Conservation (phyloP, 2,113 vertebrate species). For the Pardalotus punctatus region DNA sequence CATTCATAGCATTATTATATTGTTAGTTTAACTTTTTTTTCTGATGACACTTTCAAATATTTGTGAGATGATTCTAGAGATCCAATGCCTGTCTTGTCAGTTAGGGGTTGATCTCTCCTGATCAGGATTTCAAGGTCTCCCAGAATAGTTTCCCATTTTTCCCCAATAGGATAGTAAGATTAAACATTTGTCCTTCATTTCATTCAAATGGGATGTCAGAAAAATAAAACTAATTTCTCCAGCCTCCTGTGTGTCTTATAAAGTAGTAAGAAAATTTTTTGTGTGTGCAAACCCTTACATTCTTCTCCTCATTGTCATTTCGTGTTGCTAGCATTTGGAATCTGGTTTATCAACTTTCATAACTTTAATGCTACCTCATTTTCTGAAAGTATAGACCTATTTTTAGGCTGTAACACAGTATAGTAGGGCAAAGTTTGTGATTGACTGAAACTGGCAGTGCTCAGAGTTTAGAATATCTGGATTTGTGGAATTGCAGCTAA, state of each 20-base stretch:
- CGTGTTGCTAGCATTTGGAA: not conserved
- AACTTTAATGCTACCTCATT: not conserved
- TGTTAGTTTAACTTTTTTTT: not conserved
- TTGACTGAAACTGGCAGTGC: not conserved
- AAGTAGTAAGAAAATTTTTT: not conserved
- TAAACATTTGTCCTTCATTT: not conserved
- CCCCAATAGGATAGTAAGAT: not conserved
- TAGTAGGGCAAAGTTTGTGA: not conserved
- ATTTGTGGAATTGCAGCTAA: constrained; percentile 4
- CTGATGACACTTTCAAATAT: not conserved
- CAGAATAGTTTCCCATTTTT: not conserved
- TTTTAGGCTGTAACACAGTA: not conserved
- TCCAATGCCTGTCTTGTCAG: not conserved
- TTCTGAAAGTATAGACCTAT: not conserved
- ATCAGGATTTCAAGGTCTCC: not conserved
- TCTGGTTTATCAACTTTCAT: not conserved
- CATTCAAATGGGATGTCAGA: not conserved
- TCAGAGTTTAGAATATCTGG: not conserved
- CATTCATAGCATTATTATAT: not conserved
- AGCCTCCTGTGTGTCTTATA: not conserved
- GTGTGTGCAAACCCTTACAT: not conserved
- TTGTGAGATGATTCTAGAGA: not conserved
- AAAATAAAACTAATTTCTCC: not conserved
- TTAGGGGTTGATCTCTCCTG: not conserved
- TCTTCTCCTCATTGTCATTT: not conserved